A percentile compares a stretch with the other conserved stretches of the same genome.
Conservation (phyloP, 2,797 vertebrate genomes). For the Hydrocynus forskahlii region DNA sequence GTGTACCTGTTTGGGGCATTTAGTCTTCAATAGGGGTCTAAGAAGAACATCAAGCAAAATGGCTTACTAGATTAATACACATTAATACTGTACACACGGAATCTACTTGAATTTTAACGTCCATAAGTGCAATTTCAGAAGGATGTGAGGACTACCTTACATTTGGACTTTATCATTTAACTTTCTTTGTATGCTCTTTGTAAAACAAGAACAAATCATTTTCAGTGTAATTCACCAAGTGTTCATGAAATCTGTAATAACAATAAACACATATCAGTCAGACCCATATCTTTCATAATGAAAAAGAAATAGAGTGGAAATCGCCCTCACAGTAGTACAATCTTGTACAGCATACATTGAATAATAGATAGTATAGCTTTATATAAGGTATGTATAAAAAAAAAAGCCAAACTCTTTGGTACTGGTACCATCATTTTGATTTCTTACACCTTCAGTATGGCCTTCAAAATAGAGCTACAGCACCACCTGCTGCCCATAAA, state of each 20-base stretch:
- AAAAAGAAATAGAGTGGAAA: neutral
- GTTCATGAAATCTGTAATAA: constrained; percentile 10
- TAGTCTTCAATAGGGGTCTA: neutral
- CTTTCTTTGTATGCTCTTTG: constrained; percentile 8
- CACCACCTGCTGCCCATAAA: neutral
- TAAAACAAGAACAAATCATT: neutral
- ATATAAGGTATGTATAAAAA: too few relatives aligned
- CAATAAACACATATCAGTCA: neutral
- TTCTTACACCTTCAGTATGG: neutral
- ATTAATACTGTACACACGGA: neutral
- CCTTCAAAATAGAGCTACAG: neutral
- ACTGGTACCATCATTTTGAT: too few relatives aligned
- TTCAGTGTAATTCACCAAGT: neutral
- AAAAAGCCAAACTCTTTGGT: too few relatives aligned
- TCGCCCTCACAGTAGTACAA: neutral
- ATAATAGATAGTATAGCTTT: too few relatives aligned
- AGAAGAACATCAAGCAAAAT: neutral
- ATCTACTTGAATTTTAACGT: constrained; percentile 51
- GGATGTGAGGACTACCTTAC: constrained; percentile 20
- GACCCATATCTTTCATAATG: neutral
- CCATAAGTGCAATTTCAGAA: constrained; percentile 65
- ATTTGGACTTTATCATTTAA: constrained; percentile 15
- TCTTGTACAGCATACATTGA: neutral
- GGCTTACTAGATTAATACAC: neutral
- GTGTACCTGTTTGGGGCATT: neutral